Evolutionary conservation across 2,113 vertebrate species (phyloP), one percentile per base, ranked within the genome.

Genomic region (Tyto alba): DNA sequence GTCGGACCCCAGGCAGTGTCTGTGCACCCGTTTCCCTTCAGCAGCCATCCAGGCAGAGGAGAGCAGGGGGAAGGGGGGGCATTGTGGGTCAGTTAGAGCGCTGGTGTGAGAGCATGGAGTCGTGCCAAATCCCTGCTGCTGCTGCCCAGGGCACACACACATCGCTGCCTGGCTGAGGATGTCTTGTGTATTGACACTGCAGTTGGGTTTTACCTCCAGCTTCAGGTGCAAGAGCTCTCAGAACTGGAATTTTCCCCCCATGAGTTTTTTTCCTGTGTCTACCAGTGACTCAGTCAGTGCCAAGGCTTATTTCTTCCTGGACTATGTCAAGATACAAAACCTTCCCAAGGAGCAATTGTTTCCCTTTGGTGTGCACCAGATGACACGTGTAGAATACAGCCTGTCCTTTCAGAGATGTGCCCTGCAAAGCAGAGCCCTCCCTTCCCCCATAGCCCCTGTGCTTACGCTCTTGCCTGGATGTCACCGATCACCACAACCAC

Each of bases 41-140:
- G 72, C 60, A 83, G 17, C 36, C 20, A 27, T 23, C 38, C 20
- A n/a, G 47, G 43, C 1, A 9, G n/a, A 29, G 50, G 66, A 36
- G 34, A 29, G 19, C 2, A 1, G 8, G 16, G 48, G 22, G 12
- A 43, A 66, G 84, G 41, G 52, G 16, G 45, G 53, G 16, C 19
- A 7, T 11, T 47, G 43, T 0, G 1, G 18, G 18, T 62, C 3
- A 1, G 38, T 25, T 29, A 38, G 52, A 29, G 34, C 4, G 11
- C 25, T 66, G 57, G 9, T 0, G 1, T 34, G 25, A 75, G 29
- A 68, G n/a, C 43, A 2, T 19, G 18, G 36, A 34, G 67, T 16
- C 0, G 2, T n/a, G 22, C 19, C 19, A 2, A 0, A n/a, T 18
- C 10, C 27, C 9, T 25, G 32, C 16, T 2, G 1, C 36, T 41